These are phyloP conservation scores for Sigmodon hispidus DNA, from an alignment of 2,113 vertebrate species.

Conservation along the genomic window DNA sequence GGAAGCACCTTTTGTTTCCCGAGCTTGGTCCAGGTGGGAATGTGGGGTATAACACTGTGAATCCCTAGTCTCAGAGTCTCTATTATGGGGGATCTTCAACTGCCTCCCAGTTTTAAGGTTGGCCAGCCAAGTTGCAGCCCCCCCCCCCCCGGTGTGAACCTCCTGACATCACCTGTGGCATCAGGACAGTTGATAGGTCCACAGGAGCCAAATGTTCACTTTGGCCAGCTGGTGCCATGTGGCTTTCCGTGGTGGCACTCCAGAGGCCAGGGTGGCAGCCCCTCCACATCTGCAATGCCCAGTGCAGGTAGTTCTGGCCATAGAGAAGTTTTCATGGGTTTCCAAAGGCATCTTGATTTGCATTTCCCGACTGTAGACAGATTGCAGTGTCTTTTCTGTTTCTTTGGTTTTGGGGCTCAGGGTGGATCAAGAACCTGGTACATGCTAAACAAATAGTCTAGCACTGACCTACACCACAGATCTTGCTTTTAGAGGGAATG, in stretches of 20 bases:
- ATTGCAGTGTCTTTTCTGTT: neutral
- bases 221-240: neutral
- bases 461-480: neutral
- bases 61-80: fast-evolving
- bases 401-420: neutral
- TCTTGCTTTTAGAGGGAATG: neutral
- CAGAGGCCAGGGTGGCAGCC: neutral
- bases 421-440: neutral
- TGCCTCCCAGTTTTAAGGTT: fast-evolving
- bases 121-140: neutral
- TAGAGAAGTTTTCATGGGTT: fast-evolving
- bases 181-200: neutral
- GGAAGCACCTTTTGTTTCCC: neutral
- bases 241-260: fast-evolving
- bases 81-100: fast-evolving
- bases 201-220: fast-evolving
- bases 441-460: neutral
- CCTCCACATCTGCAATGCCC: too few species aligned
- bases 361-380: neutral
- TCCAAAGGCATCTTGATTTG: fast-evolving
- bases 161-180: neutral
- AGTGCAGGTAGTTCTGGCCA: fast-evolving
- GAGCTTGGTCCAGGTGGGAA: neutral
- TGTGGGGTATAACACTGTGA: fast-evolving
- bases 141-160: neutral